Evolutionary conservation across 2,888 invertebrate genomes (phyloP), one percentile per base, ranked within the genome.

Genomic region (Aphidoletes aphidimyza): DNA sequence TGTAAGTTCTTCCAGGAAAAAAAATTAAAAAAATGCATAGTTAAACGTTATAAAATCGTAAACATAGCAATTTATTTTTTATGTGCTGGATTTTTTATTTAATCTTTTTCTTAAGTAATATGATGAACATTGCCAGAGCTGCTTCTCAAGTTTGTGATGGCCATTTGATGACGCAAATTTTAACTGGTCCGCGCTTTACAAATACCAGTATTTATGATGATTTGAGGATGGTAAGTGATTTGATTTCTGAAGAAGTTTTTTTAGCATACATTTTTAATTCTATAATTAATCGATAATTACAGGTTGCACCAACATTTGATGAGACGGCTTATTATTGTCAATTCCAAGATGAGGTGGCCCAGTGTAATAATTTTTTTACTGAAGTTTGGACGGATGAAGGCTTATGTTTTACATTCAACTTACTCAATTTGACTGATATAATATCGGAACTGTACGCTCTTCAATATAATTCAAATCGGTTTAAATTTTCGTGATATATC

Each of bases 351-450:
- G 88, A 89, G 89, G 26, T 30, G 6, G 17, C 69, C 11, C 30
- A 90, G 47, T 94, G 94, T 87, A 88, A 91, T 0, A 90, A 92
- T 17, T 89, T 94, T 1, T 94, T 94, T 87, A 91, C 90, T 0
- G 92, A 93, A 0, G 92, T 93, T 84, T 87, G 94, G 83, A 94
- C 94, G 0, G 94, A 94, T 86, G 94, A 94, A 88, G 94, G 94
- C 0, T 90, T 93, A 8, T 94, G 94, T 87, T 94, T 92, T 86
- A 93, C 93, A 2, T 94, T 94, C 87, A 94, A 94, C 87, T n/a
- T 83, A n/a, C 19, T 83, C 0, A 42, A 42, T 22, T 17, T 22
- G 1, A 42, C 22, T 3, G 83, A 83, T 30, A 69, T 69, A 9
- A 30, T 6, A 30, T 69, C 69, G 8, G 34, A 69, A 14, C 69